Conservation (phyloP, 2,797 vertebrate species). For the Kryptolebias ocellatus region DNA sequence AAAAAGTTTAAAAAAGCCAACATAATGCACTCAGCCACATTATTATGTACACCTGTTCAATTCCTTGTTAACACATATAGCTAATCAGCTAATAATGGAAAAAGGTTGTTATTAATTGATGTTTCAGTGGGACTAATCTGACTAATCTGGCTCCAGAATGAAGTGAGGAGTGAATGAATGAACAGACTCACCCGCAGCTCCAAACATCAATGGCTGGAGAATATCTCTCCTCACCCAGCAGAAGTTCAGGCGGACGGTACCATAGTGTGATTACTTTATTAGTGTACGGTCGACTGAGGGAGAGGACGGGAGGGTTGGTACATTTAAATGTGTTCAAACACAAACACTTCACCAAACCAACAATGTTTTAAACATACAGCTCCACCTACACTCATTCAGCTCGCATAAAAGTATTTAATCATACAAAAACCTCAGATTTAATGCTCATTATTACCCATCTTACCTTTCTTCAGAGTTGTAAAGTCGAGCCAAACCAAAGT, state of each 20-base stretch:
- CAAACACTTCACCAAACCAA: slow-evolving; percentile 14
- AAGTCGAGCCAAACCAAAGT: slow-evolving; percentile 97
- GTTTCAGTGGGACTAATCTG: too few species aligned
- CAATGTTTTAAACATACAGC: slow-evolving; percentile 12
- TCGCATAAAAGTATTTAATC: slow-evolving; percentile 3
- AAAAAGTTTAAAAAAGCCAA: too few species aligned
- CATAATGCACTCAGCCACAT: too few species aligned
- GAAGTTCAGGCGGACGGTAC: slow-evolving; percentile 94
- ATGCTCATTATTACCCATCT: slow-evolving; percentile 37
- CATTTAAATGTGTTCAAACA: slow-evolving; percentile 14
- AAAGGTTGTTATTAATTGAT: too few species aligned
- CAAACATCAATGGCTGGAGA: slow-evolving; percentile 98
- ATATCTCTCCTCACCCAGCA: slow-evolving; percentile 87
- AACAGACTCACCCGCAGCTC: slow-evolving; percentile 94
- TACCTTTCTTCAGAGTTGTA: slow-evolving; percentile 99
- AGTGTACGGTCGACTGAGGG: slow-evolving; percentile 93
- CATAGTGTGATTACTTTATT: slow-evolving; percentile 99
- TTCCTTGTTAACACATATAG: too few species aligned
- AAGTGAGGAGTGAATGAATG: background rate
- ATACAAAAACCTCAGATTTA: background rate
- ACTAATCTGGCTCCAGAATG: background rate
- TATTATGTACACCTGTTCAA: too few species aligned
- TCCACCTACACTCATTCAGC: slow-evolving; percentile 45
- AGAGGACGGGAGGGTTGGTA: slow-evolving; percentile 1
- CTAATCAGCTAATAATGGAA: too few species aligned